These are phyloP conservation scores for Typhlomys cinereus DNA, from an alignment of 2,113 vertebrate species.

Conservation along the genomic window DNA sequence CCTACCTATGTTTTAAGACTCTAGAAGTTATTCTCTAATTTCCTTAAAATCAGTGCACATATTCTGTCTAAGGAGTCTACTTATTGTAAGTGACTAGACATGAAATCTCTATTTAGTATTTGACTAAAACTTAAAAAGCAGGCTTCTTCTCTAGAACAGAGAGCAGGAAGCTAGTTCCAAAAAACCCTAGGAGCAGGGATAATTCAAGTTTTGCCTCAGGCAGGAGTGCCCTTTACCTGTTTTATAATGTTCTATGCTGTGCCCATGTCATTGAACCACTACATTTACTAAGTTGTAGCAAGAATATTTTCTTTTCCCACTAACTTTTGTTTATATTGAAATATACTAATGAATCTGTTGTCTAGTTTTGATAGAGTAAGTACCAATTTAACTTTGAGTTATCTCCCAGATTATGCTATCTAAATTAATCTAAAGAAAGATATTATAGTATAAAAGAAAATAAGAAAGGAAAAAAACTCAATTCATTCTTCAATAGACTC, in stretches of 20 bases:
- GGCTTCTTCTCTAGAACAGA: too few relatives aligned
- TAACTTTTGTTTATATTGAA: neutral
- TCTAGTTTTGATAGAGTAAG: neutral
- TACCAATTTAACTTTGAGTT: neutral
- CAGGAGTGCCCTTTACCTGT: too few relatives aligned
- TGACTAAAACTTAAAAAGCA: too few relatives aligned
- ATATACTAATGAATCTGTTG: neutral
- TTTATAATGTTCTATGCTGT: neutral
- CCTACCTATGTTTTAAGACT: too few relatives aligned
- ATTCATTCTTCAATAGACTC: neutral
- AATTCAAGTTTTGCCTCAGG: too few relatives aligned
- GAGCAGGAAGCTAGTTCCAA: too few relatives aligned
- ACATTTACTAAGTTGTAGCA: neutral
- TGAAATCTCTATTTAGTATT: too few relatives aligned
- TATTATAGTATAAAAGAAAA: neutral
- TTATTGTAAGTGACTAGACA: too few relatives aligned
- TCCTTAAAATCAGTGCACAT: too few relatives aligned
- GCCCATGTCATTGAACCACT: neutral
- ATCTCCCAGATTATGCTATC: neutral
- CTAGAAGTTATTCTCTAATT: too few relatives aligned
- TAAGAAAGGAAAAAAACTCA: neutral
- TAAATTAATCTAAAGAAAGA: neutral
- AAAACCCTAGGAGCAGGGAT: too few relatives aligned
- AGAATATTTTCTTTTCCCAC: neutral
- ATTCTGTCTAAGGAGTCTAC: too few relatives aligned